Evolutionary conservation across 2,113 vertebrate genomes (phyloP).

Genomic region (Penelope pileata): DNA sequence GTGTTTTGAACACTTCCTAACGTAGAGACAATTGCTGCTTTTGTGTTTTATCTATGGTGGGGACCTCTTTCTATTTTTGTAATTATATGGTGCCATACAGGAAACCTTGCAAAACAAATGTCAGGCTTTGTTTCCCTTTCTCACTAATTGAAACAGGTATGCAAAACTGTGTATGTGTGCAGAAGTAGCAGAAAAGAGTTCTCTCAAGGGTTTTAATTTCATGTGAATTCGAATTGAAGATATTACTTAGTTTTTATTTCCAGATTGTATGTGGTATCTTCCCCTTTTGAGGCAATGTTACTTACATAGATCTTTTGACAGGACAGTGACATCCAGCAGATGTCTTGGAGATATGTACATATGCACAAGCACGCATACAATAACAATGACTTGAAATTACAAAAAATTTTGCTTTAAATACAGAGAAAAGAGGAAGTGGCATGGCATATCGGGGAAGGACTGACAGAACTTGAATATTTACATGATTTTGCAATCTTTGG

Average conservation of each 20-base stretch:
- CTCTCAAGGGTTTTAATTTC: not conserved
- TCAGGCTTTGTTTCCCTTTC: not conserved
- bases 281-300: not conserved
- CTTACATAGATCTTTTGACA: not conserved
- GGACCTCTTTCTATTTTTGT: not conserved
- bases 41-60: not conserved
- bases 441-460: not conserved
- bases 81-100: not conserved
- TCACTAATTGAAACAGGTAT: not conserved
- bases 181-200: not conserved
- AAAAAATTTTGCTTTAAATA: not conserved
- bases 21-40: not conserved
- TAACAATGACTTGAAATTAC: rapidly evolving
- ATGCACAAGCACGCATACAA: not conserved
- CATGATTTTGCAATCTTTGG: not conserved
- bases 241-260: not conserved
- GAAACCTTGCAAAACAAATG: not conserved
- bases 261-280: not conserved
- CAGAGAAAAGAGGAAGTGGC: not conserved
- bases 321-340: not conserved
- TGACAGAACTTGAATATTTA: not conserved
- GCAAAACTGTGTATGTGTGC: not conserved
- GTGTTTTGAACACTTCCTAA: not conserved
- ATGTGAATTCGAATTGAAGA: not conserved
- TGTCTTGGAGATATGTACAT: not conserved